Conservation (phyloP, 2,888 invertebrate species). For the Lamproptera curius region DNA sequence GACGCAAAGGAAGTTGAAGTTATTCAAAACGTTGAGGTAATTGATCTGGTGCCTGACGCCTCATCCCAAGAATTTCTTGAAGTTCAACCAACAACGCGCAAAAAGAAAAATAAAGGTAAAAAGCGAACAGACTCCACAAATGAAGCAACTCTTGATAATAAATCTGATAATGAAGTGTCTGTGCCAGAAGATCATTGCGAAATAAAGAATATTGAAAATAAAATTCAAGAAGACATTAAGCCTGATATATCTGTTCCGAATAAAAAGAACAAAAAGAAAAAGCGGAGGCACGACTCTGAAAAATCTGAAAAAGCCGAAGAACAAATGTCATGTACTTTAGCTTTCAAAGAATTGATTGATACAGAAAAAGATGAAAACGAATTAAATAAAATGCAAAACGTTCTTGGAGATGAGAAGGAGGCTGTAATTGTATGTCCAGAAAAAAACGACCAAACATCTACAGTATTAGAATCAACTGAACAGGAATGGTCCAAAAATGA, state of each 20-base stretch:
- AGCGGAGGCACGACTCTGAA: slow-evolving; percentile 51
- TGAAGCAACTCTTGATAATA: slow-evolving; percentile 16
- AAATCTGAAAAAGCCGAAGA: slow-evolving; percentile 52
- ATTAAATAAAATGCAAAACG: slow-evolving; percentile 11
- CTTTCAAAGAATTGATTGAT: slow-evolving; percentile 46
- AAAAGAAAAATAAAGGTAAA: slow-evolving; percentile 63
- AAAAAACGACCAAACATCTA: not conserved
- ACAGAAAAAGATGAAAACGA: slow-evolving; percentile 8
- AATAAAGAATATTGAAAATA: slow-evolving; percentile 18
- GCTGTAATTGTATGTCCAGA: not conserved
- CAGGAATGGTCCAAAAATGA: slow-evolving; percentile 14
- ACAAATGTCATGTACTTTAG: slow-evolving; percentile 44
- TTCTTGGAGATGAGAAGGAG: slow-evolving; percentile 6
- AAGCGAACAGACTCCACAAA: slow-evolving; percentile 32
- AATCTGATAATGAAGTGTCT: slow-evolving; percentile 11
- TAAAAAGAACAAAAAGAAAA: slow-evolving; percentile 67
- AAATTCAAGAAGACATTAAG: slow-evolving; percentile 17
- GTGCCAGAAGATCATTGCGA: not conserved
- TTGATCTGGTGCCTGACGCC: slow-evolving; percentile 8
- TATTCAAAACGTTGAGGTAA: slow-evolving; percentile 20
- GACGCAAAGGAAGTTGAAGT: slow-evolving; percentile 18
- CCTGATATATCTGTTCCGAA: slow-evolving; percentile 38
- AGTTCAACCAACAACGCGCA: slow-evolving; percentile 42
- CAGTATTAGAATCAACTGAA: slow-evolving; percentile 10
- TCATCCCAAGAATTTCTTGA: slow-evolving; percentile 25